These are phyloP conservation scores for Dermatophagoides farinae DNA, from an alignment of 1,140 invertebrate genomes.

Conservation along the genomic window DNA sequence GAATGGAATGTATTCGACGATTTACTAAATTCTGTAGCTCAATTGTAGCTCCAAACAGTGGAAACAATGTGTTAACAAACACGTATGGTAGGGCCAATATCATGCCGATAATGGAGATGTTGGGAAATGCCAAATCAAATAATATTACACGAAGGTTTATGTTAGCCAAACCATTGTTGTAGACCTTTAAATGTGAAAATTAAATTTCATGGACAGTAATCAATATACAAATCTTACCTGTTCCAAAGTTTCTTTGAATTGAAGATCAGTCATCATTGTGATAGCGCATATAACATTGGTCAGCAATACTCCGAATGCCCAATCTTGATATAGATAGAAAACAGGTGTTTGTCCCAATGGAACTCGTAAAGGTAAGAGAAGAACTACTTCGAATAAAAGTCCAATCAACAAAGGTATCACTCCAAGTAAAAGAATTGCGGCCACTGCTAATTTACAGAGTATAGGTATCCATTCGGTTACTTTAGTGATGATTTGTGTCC, in stretches of 20 bases:
- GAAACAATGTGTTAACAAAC: constrained; percentile 57
- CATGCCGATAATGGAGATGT: constrained; percentile 64
- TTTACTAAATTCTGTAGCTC: constrained; percentile 53
- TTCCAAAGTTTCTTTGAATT: constrained; percentile 69
- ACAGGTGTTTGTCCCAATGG: constrained; percentile 81
- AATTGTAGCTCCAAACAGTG: constrained; percentile 45
- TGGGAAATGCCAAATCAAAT: constrained; percentile 59
- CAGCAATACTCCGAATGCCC: constrained; percentile 86
- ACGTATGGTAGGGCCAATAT: constrained; percentile 74
- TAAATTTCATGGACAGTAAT: background rate
- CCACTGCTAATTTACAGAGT: constrained; percentile 39
- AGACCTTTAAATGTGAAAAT: constrained; percentile 29
- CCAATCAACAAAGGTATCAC: constrained; percentile 81
- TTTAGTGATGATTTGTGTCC: constrained; percentile 48
- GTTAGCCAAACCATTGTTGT: constrained; percentile 68
- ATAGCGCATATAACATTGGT: constrained; percentile 93
- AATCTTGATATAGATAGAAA: constrained; percentile 67
- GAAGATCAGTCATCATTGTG: constrained; percentile 93
- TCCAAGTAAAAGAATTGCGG: constrained; percentile 51
- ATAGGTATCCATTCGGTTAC: constrained; percentile 44
- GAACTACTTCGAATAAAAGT: constrained; percentile 65
- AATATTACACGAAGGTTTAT: constrained; percentile 76
- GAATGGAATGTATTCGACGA: constrained; percentile 72
- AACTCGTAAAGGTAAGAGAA: constrained; percentile 78
- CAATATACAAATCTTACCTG: constrained; percentile 38